phyloP scores from a whole-genome alignment of 1,140 invertebrate genomes.

The Drosophila arizonae region DNA sequence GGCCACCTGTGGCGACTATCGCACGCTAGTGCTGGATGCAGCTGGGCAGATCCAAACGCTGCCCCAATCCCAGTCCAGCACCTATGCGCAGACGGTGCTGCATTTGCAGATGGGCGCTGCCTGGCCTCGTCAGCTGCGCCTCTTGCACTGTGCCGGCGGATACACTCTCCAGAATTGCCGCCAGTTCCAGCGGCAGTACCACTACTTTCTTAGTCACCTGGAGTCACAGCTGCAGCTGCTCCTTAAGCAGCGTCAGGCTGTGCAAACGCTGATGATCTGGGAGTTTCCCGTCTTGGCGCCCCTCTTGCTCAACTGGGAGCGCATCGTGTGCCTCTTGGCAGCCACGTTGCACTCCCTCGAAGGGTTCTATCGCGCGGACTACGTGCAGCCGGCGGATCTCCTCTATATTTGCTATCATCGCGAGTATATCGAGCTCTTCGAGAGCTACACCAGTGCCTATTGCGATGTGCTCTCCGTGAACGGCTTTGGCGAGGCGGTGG shows the following conservation, averaged over 20 bases:
- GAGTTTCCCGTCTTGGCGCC: slow-evolving; percentile 66
- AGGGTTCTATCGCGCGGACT: slow-evolving; percentile 86
- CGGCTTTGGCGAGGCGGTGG: slow-evolving; percentile 82
- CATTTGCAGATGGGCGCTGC: slow-evolving; percentile 67
- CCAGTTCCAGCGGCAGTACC: slow-evolving; percentile 69
- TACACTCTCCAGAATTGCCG: slow-evolving; percentile 71
- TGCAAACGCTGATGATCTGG: slow-evolving; percentile 61
- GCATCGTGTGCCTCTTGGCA: slow-evolving; percentile 88
- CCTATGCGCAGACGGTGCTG: slow-evolving; percentile 64
- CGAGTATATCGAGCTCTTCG: slow-evolving; percentile 89
- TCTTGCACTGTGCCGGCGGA: slow-evolving; percentile 51
- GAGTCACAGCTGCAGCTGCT: slow-evolving; percentile 70
- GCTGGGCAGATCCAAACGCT: slow-evolving; percentile 65
- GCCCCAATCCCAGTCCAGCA: slow-evolving; percentile 61
- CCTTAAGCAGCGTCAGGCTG: slow-evolving; percentile 62
- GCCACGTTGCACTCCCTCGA: slow-evolving; percentile 87
- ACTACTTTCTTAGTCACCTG: slow-evolving; percentile 65
- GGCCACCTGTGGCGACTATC: slow-evolving; percentile 89
- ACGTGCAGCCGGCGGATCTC: slow-evolving; percentile 86
- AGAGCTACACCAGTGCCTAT: slow-evolving; percentile 88
- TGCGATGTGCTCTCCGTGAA: slow-evolving; percentile 89
- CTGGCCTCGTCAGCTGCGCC: slow-evolving; percentile 62
- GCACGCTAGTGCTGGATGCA: slow-evolving; percentile 85
- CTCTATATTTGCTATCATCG: slow-evolving; percentile 88
- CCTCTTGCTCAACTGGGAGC: slow-evolving; percentile 85